Percentiles rank a stretch among this genome's conserved stretches.
Evolutionary conservation across 2,797 vertebrate species (phyloP).

Genomic region (Silurus lanzhouensis): DNA sequence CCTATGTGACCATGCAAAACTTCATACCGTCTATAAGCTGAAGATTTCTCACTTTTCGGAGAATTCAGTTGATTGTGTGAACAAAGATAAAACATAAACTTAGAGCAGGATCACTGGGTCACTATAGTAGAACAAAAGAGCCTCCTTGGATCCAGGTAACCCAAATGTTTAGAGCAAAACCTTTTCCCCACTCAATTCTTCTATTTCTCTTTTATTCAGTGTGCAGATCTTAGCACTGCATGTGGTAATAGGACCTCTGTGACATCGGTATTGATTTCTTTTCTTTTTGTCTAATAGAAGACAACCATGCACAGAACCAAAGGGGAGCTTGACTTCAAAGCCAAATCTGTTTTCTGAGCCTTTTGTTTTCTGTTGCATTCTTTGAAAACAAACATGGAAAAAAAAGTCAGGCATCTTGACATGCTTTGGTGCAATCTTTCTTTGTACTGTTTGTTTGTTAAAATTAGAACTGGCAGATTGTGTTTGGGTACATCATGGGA

Average conservation of each 20-base stretch:
- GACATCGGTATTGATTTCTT: slow-evolving; percentile 30
- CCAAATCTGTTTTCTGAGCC: slow-evolving; percentile 42
- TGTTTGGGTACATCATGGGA: slow-evolving; percentile 39
- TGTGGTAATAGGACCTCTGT: slow-evolving; percentile 20
- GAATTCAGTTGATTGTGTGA: neutral
- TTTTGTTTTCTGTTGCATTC: slow-evolving; percentile 46
- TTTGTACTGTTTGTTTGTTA: slow-evolving; percentile 53
- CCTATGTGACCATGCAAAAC: neutral
- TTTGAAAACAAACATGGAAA: slow-evolving; percentile 57
- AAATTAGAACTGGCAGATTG: slow-evolving; percentile 45
- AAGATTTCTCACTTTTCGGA: neutral
- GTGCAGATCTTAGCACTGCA: slow-evolving; percentile 3
- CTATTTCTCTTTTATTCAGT: neutral
- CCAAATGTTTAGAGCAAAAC: neutral
- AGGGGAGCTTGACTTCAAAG: slow-evolving; percentile 57
- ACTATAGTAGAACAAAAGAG: neutral
- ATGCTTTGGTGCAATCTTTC: slow-evolving; percentile 53
- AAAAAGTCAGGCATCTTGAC: slow-evolving; percentile 45
- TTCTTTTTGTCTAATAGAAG: slow-evolving; percentile 38
- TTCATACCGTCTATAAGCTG: neutral
- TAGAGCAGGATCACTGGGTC: neutral
- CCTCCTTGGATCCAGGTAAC: neutral
- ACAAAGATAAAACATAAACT: neutral
- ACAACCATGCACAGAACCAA: slow-evolving; percentile 43
- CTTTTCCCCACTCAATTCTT: neutral